These are phyloP conservation scores for Troides oblongomaculatus DNA, from an alignment of 2,888 invertebrate species.

Conservation along the genomic window DNA sequence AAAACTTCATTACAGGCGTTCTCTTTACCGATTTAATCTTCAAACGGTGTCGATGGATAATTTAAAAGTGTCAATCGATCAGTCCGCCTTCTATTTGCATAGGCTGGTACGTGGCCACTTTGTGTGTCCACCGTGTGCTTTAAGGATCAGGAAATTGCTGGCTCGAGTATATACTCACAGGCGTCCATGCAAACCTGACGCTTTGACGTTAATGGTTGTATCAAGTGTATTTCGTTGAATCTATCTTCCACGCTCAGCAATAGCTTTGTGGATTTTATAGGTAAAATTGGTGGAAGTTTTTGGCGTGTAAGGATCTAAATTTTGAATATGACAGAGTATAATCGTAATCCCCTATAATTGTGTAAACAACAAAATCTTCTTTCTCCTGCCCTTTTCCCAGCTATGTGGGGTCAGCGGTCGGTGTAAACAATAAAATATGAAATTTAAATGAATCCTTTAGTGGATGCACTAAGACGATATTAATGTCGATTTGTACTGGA, in stretches of 20 bases:
- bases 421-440: no score
- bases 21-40: slow-evolving; percentile 17
- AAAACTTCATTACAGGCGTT: slow-evolving; percentile 19
- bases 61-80: slow-evolving; percentile 20
- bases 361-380: no score
- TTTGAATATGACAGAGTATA: no score
- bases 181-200: neutral
- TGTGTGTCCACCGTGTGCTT: neutral
- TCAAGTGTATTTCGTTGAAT: neutral
- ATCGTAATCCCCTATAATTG: no score
- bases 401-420: no score
- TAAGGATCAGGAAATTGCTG: slow-evolving; percentile 7
- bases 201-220: neutral
- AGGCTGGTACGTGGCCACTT: neutral
- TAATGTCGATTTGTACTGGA: no score
- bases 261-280: neutral
- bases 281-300: neutral
- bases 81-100: neutral
- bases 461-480: no score
- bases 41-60: neutral
- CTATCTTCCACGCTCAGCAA: neutral
- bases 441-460: no score
- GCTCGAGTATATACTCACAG: neutral
- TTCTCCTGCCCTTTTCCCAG: no score
- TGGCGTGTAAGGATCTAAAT: neutral